phyloP scores from a whole-genome alignment of 2,888 invertebrate genomes.

The Chorisops tibialis region DNA sequence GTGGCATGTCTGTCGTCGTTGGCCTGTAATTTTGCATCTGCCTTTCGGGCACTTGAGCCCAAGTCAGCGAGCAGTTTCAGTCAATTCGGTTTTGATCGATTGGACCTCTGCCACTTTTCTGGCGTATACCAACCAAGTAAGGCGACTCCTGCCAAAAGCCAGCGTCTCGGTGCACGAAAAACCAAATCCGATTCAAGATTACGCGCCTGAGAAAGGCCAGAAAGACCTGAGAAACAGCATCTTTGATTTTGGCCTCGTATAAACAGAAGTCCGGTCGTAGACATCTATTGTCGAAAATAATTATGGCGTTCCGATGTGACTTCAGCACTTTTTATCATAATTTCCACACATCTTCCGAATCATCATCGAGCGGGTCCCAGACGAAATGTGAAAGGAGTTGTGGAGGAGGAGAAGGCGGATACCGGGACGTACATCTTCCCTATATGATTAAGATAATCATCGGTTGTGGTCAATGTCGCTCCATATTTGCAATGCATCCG shows the following conservation, averaged over 20 bases:
- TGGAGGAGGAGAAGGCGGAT: too few species aligned
- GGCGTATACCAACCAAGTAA: constrained; percentile 4
- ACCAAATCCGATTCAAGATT: neutral
- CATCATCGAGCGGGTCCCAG: constrained; percentile 14
- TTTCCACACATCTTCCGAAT: constrained; percentile 27
- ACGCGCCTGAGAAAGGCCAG: constrained; percentile 11
- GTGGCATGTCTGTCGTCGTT: constrained; percentile 26
- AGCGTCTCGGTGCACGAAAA: too few species aligned
- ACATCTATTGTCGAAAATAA: constrained; percentile 28
- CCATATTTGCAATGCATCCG: constrained; percentile 25
- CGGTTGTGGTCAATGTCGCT: constrained; percentile 26
- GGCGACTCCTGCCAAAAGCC: neutral
- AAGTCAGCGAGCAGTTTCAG: too few species aligned
- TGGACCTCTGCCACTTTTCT: too few species aligned
- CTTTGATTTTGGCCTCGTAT: constrained; percentile 16
- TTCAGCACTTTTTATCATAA: constrained; percentile 30
- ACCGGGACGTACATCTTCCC: neutral
- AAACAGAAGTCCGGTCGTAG: constrained; percentile 29
- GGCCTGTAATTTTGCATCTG: constrained; percentile 30
- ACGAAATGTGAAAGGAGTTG: neutral
- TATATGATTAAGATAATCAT: constrained; percentile 32
- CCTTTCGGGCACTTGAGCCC: constrained; percentile 12
- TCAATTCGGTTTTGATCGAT: too few species aligned
- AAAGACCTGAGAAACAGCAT: neutral
- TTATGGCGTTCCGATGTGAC: constrained; percentile 30